A percentile compares a stretch with the other conserved stretches of the same genome.
Evolutionary conservation across 2,888 invertebrate species (phyloP).

Genomic region (Beris chalybata): DNA sequence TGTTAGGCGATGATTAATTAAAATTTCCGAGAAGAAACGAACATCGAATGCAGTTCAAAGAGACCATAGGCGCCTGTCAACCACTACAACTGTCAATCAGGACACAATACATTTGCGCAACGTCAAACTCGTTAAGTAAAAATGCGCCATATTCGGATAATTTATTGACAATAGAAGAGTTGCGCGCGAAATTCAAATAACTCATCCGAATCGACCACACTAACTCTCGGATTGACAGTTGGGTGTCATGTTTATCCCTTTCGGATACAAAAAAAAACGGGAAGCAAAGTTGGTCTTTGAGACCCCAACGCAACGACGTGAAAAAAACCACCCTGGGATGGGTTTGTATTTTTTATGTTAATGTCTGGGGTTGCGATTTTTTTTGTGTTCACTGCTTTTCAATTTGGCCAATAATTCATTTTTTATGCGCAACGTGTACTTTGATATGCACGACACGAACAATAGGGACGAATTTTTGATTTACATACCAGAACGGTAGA

Average conservation of each 20-base stretch:
- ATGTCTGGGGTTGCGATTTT: constrained; percentile 43
- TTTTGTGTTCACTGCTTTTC: constrained; percentile 37
- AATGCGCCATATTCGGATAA: too few species aligned
- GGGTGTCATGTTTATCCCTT: constrained; percentile 58
- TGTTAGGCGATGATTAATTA: too few species aligned
- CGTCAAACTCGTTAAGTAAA: too few species aligned
- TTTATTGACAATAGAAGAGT: too few species aligned
- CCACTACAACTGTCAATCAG: too few species aligned
- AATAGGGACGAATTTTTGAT: constrained; percentile 50
- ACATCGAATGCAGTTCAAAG: too few species aligned
- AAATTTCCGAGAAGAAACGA: too few species aligned
- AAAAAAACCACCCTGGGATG: constrained; percentile 18
- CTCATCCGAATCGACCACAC: constrained; percentile 31
- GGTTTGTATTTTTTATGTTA: constrained; percentile 41
- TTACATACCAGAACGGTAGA: constrained; percentile 56
- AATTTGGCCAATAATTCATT: constrained; percentile 29
- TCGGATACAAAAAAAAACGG: constrained; percentile 21
- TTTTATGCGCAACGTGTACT: constrained; percentile 28
- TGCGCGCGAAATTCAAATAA: constrained; percentile 30
- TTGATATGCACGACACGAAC: constrained; percentile 43
- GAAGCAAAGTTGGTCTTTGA: constrained; percentile 7
- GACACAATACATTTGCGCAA: too few species aligned
- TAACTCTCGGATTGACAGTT: constrained; percentile 54
- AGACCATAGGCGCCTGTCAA: too few species aligned
- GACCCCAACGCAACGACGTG: constrained; percentile 7